Base-by-base conservation (phyloP, 2,113 vertebrate genomes). In the Actenoides lindsayi region DNA sequence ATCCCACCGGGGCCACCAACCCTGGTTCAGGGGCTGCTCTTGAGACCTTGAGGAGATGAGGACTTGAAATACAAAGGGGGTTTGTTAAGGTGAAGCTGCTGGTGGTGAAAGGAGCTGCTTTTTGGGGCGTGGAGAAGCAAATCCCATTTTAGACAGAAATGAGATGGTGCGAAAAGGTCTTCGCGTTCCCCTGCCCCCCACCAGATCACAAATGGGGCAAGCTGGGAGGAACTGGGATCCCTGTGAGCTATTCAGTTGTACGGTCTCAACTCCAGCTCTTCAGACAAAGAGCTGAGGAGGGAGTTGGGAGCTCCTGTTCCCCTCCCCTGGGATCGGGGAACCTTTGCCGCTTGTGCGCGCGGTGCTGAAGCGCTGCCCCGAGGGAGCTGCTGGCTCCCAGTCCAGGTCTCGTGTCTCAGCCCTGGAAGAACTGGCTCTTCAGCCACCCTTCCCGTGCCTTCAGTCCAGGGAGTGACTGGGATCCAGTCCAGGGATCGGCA, bases 1-100 rank as follows among this genome's bases (percentile, higher is more conserved):
- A 27, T 30, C 30, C 31, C 16, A 2, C 11, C 3, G 0, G 31
- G 19, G 57, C 11, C 44, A 17, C 0, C 0, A 21, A 16, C 68
- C 18, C 8, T 4, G 30, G 28, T 35, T 19, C 6, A 65, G 35
- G n/a, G 27, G 77, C 30, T 46, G 76, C 60, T 74, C 25, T 33
- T 6, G 25, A 59, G 54, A 23, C 56, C 67, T 12, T 8, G 37
- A 19, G 60, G 39, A 24, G 71, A 63, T 4, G 9, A 3, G n/a
- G 8, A 3, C 25, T 63, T 30, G 42, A 54, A 69, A 41, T 5
- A 48, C 37, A 23, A 27, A 51, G 13, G 41, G 35, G 70, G 44
- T 67, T 35, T 13, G 31, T 39, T 31, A 9, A 37, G 31, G 41
- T 6, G 13, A 17, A 81, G 57, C 68, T 33, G 10, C 7, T 21